Evolutionary conservation across 2,888 invertebrate genomes (phyloP).

Genomic region (Amphipoea oculea): DNA sequence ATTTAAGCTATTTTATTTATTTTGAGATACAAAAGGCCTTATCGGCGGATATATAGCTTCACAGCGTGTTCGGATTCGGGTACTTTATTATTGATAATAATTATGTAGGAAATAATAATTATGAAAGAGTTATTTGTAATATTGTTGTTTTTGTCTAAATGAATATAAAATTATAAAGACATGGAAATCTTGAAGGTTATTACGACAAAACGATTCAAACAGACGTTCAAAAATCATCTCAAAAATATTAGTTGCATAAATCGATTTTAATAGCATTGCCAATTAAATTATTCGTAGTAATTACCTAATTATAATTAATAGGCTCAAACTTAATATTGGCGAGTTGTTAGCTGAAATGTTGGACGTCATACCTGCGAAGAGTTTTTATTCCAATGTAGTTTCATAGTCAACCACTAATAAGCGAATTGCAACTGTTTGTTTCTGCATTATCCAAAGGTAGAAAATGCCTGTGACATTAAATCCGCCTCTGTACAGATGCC

Average conservation of each 20-base stretch:
- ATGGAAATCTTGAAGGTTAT: too few species aligned
- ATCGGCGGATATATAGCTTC: slow-evolving; percentile 85
- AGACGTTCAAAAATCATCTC: background rate
- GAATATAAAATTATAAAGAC: too few species aligned
- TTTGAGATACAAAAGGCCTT: slow-evolving; percentile 89
- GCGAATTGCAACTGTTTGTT: background rate
- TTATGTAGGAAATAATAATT: background rate
- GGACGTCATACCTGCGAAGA: too few species aligned
- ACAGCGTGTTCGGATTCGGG: slow-evolving; percentile 71
- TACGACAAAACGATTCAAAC: too few species aligned
- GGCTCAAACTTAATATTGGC: too few species aligned
- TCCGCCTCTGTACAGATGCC: too few species aligned
- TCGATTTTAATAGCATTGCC: background rate
- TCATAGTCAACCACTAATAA: background rate
- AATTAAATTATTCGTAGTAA: background rate
- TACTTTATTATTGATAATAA: slow-evolving; percentile 50
- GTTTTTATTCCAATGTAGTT: background rate
- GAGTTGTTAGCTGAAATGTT: too few species aligned
- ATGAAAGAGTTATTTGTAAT: too few species aligned
- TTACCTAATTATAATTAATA: too few species aligned
- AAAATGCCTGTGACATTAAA: too few species aligned
- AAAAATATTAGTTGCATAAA: background rate
- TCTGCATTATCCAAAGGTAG: too few species aligned
- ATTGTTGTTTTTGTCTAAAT: too few species aligned
- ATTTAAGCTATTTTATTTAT: slow-evolving; percentile 90